Evolutionary conservation across 2,888 invertebrate genomes (phyloP).

Genomic region (Drosophila robusta): DNA sequence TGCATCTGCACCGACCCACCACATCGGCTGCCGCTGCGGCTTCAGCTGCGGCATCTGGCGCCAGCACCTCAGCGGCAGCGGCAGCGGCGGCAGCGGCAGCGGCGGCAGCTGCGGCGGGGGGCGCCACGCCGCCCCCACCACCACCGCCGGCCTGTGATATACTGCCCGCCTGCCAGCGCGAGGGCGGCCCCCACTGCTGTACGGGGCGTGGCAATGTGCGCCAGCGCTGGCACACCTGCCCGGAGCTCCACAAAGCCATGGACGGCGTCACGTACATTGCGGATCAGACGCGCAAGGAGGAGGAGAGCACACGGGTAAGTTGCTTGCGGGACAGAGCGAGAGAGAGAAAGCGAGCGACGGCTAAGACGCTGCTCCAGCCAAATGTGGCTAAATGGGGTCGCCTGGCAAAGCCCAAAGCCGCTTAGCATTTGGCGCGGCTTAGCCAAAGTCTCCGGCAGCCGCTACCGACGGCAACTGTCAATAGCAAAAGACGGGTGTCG

Average conservation of each 20-base stretch:
- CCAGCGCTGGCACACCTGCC: conserved; percentile 95
- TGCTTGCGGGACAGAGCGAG: not conserved
- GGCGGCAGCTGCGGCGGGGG: conserved; percentile 55
- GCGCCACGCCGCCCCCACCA: conserved; percentile 77
- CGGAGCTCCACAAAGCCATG: conserved; percentile 96
- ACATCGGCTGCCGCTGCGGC: conserved; percentile 48
- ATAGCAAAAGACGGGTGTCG: not conserved
- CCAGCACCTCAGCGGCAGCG: conserved; percentile 49
- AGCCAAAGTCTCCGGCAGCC: conserved; percentile 43
- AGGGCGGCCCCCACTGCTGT: conserved; percentile 86
- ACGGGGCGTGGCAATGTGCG: conserved; percentile 85
- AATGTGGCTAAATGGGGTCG: conserved; percentile 50
- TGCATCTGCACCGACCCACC: conserved; percentile 69
- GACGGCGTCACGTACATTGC: conserved; percentile 97
- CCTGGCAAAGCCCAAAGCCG: conserved; percentile 53
- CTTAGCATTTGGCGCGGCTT: conserved; percentile 61
- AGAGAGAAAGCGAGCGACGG: too few species aligned
- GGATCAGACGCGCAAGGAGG: conserved; percentile 95
- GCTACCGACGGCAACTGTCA: conserved; percentile 11
- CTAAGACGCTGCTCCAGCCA: conserved; percentile 1
- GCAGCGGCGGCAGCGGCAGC: conserved; percentile 50
- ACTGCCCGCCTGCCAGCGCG: conserved; percentile 82
- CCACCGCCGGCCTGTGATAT: conserved; percentile 76
- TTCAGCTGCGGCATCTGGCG: conserved; percentile 41
- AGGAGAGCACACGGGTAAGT: conserved; percentile 94